Percentiles rank a stretch among this genome's conserved stretches.
These are phyloP conservation scores for Tigriopus japonicus DNA, from an alignment of 1,140 invertebrate species.

Conservation along the genomic window DNA sequence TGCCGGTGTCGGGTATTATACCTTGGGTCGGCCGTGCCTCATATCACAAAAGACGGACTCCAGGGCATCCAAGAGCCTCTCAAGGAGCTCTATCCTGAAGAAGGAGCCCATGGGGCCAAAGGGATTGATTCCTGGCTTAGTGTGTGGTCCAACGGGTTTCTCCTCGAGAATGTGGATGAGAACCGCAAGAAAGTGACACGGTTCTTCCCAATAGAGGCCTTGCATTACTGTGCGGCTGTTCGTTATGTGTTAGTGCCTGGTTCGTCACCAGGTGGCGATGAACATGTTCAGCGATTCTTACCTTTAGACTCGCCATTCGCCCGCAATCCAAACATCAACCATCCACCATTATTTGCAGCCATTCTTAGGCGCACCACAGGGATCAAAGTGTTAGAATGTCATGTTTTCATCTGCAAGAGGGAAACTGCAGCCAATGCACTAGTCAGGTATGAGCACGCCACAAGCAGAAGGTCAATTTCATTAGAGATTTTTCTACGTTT, in stretches of 20 bases:
- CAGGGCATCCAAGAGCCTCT: conserved; percentile 94
- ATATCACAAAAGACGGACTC: conserved; percentile 90
- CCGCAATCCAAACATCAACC: conserved; percentile 55
- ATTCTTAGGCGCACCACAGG: conserved; percentile 84
- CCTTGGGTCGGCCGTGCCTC: conserved; percentile 86
- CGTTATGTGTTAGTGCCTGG: conserved; percentile 47
- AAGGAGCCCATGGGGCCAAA: conserved; percentile 58
- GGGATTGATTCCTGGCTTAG: conserved; percentile 94
- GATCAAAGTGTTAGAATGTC: conserved; percentile 97
- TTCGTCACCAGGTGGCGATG: conserved; percentile 23
- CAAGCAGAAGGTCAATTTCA: too few relatives aligned
- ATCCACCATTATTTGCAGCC: conserved; percentile 91
- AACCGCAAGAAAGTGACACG: conserved; percentile 79
- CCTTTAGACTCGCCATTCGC: conserved; percentile 91
- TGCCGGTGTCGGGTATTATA: conserved; percentile 93
- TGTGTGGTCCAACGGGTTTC: conserved; percentile 87
- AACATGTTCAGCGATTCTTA: conserved; percentile 53
- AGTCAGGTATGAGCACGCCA: conserved; percentile 33
- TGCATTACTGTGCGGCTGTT: conserved; percentile 95
- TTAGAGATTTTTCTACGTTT: too few relatives aligned
- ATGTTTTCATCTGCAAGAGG: conserved; percentile 92
- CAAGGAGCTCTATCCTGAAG: conserved; percentile 82
- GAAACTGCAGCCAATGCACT: conserved; percentile 84
- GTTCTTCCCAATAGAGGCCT: conserved; percentile 88
- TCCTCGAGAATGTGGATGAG: conserved; percentile 91